These are phyloP conservation scores for Tetanocera ferruginea DNA, from an alignment of 2,888 invertebrate genomes.

Conservation along the genomic window DNA sequence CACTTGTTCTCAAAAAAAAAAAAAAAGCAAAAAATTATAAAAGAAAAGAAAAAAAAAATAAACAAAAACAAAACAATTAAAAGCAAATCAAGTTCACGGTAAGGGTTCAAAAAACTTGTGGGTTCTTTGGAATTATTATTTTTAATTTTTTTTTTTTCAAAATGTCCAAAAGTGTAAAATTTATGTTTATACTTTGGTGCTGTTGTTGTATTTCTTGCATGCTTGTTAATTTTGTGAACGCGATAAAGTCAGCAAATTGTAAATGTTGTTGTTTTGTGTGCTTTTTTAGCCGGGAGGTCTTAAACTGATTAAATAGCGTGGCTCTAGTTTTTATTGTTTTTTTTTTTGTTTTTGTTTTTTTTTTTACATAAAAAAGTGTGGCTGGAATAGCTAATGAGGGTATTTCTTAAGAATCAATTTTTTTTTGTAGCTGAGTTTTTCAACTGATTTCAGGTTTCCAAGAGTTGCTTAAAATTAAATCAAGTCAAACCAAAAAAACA, in stretches of 20 bases:
- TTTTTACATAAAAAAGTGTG: no score
- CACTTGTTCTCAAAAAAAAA: slow-evolving; percentile 1
- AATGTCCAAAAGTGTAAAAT: not conserved
- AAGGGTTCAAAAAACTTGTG: slow-evolving; percentile 20
- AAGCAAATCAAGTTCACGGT: slow-evolving; percentile 34
- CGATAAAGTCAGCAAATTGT: not conserved
- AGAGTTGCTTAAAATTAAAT: not conserved
- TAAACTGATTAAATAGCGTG: no score
- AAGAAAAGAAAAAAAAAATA: not conserved
- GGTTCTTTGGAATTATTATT: not conserved
- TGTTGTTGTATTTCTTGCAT: not conserved
- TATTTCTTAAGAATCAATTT: not conserved
- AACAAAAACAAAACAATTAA: not conserved
- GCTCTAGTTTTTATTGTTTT: no score
- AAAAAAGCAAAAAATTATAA: no score
- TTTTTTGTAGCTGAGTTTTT: not conserved
- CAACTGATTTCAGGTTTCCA: not conserved
- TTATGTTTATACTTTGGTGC: not conserved
- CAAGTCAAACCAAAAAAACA: no score
- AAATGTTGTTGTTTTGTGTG: no score
- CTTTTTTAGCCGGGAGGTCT: no score
- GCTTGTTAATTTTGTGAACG: not conserved
- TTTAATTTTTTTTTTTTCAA: not conserved
- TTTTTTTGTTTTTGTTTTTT: no score
- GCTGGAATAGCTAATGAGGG: no score